Conservation (phyloP, 2,113 vertebrate species). For the Chaetodon trifascialis region DNA sequence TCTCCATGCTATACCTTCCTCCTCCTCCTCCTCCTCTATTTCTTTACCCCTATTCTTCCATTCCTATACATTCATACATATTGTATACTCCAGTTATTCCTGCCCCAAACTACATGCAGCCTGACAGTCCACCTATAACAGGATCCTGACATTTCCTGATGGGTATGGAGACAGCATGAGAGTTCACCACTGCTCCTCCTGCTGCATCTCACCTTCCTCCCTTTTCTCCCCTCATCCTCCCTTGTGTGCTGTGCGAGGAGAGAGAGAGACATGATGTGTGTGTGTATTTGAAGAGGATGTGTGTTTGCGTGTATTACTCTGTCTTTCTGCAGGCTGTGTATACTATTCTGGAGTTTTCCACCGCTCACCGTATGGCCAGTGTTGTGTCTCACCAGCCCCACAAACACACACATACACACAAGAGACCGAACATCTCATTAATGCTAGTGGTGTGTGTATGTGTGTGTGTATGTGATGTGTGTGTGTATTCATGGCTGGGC, state of each 20-base stretch:
- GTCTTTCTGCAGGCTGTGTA: conserved; percentile 61
- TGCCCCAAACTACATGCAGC: conserved; percentile 26
- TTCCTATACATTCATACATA: conserved; percentile 59
- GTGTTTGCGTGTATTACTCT: conserved; percentile 11
- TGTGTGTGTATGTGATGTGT: conserved; percentile 6
- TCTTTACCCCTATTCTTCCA: conserved; percentile 34
- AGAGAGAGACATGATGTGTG: conserved; percentile 34
- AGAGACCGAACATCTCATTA: conserved; percentile 40
- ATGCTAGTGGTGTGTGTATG: conserved; percentile 2
- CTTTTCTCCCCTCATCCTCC: background rate
- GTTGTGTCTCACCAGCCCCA: conserved; percentile 18
- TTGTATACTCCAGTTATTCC: conserved; percentile 46
- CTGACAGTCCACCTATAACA: conserved; percentile 37
- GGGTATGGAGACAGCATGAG: conserved; percentile 56
- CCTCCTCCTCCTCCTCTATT: conserved; percentile 6
- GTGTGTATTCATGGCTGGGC: conserved; percentile 15
- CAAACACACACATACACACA: background rate
- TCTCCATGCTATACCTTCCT: conserved; percentile 7
- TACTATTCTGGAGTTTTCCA: conserved; percentile 49
- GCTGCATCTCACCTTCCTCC: conserved; percentile 29
- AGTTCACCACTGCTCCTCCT: conserved; percentile 55
- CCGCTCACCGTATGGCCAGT: conserved; percentile 28
- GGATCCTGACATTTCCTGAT: conserved; percentile 68
- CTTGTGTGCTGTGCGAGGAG: conserved; percentile 34
- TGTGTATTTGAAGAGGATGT: conserved; percentile 23